Conservation (phyloP, 2,888 invertebrate genomes). For the Crioceris asparagi region DNA sequence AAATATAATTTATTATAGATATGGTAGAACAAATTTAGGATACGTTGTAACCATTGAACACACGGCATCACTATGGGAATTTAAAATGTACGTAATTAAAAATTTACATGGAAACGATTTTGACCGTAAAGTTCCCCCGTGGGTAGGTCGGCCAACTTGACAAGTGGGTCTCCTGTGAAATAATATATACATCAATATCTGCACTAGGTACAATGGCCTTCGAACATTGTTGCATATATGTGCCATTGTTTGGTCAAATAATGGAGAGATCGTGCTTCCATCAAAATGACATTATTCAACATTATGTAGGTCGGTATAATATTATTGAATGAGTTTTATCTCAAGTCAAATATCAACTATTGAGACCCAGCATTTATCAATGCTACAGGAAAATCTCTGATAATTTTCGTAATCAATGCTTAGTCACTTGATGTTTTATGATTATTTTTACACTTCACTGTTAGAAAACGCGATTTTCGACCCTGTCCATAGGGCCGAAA, state of each 20-base stretch:
- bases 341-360: conserved; percentile 11
- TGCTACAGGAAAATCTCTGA: too few relatives aligned
- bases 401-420: too few relatives aligned
- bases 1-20: too few relatives aligned
- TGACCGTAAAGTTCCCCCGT: conserved; percentile 18
- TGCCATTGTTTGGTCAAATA: conserved; percentile 21
- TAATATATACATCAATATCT: conserved; percentile 26
- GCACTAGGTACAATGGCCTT: conserved; percentile 20
- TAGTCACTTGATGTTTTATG: too few relatives aligned
- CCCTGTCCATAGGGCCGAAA: too few relatives aligned
- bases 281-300: conserved; percentile 15
- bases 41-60: too few relatives aligned
- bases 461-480: too few relatives aligned
- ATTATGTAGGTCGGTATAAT: too few relatives aligned
- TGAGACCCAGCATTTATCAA: too few relatives aligned
- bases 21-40: too few relatives aligned
- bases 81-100: conserved; percentile 22
- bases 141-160: conserved; percentile 24
- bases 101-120: conserved; percentile 22
- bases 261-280: conserved; percentile 18
- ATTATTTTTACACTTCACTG: too few relatives aligned
- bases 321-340: conserved; percentile 9
- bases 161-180: conserved; percentile 26
- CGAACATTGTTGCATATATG: conserved; percentile 21
- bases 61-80: too few relatives aligned